A percentile compares a stretch with the other conserved stretches of the same genome.
phyloP scores from a whole-genome alignment of 2,888 invertebrate genomes.

The Lycaena phlaeas region DNA sequence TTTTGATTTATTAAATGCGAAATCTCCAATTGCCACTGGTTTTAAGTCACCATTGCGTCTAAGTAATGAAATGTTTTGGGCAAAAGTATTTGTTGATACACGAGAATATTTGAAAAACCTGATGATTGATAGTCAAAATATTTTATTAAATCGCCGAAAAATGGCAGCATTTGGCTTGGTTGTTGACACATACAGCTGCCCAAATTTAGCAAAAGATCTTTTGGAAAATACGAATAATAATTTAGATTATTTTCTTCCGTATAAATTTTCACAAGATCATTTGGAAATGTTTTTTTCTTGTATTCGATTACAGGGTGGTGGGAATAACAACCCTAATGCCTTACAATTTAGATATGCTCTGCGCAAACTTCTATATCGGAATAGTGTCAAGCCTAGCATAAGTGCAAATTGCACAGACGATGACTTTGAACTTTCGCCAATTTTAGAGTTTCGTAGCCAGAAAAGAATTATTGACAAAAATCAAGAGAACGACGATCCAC shows the following conservation, averaged over 20 bases:
- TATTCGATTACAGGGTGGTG: background rate
- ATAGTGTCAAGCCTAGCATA: constrained; percentile 1
- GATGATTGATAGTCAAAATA: background rate
- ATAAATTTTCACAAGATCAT: constrained; percentile 6
- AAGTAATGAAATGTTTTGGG: background rate
- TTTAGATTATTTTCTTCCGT: constrained; percentile 5
- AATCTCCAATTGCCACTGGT: background rate
- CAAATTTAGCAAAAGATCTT: constrained; percentile 1
- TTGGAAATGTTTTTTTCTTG: constrained; percentile 7
- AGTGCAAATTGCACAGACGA: constrained; percentile 1
- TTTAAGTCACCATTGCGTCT: background rate
- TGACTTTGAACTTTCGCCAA: background rate
- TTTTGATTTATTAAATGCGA: constrained; percentile 1
- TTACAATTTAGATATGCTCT: constrained; percentile 1
- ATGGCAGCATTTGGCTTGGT: background rate
- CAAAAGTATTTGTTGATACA: background rate
- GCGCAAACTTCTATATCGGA: background rate
- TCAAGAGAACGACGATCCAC: constrained; percentile 6
- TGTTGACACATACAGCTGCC: background rate
- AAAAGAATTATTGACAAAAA: constrained; percentile 4
- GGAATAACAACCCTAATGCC: background rate
- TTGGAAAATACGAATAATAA: constrained; percentile 2
- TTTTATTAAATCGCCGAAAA: background rate
- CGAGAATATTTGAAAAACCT: background rate
- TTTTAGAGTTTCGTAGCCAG: constrained; percentile 8